Conservation (phyloP, 1,140 invertebrate species). For the Popillia japonica region DNA sequence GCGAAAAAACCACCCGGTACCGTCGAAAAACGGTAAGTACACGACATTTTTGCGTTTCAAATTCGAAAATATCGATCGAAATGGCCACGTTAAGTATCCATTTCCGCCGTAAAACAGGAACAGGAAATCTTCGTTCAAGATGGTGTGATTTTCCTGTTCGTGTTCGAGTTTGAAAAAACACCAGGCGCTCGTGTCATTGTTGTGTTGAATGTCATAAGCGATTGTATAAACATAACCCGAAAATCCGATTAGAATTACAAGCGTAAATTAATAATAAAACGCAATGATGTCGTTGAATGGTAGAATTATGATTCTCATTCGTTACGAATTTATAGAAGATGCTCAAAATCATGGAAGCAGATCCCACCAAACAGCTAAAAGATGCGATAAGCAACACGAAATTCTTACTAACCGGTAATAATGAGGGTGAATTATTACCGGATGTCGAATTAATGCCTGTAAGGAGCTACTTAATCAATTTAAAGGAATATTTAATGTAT, state of each 20-base stretch:
- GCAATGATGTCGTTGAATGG: background rate
- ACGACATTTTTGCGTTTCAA: background rate
- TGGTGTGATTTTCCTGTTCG: slow-evolving; percentile 54
- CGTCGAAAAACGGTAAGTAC: background rate
- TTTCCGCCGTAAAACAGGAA: slow-evolving; percentile 60
- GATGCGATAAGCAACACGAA: slow-evolving; percentile 44
- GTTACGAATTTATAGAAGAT: slow-evolving; percentile 52
- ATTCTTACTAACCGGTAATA: slow-evolving; percentile 44
- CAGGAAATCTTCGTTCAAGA: slow-evolving; percentile 58
- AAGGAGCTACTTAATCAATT: slow-evolving; percentile 43
- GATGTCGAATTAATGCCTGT: slow-evolving; percentile 49
- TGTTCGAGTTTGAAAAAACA: slow-evolving; percentile 43
- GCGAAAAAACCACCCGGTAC: background rate
- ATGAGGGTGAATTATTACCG: slow-evolving; percentile 31
- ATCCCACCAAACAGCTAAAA: slow-evolving; percentile 42
- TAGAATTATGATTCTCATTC: slow-evolving; percentile 28
- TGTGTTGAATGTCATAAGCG: slow-evolving; percentile 36
- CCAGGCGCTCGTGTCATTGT: background rate
- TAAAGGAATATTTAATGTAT: slow-evolving; percentile 18
- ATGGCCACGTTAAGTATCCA: slow-evolving; percentile 53
- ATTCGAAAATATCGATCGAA: slow-evolving; percentile 49
- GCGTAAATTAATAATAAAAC: too few relatives aligned
- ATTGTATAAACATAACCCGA: slow-evolving; percentile 34
- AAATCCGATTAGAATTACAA: slow-evolving; percentile 35
- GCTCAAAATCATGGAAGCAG: slow-evolving; percentile 50